Percentiles rank a stretch among this genome's conserved stretches.
Conservation (phyloP, 2,797 vertebrate species). For the Tragelaphus eurycerus region DNA sequence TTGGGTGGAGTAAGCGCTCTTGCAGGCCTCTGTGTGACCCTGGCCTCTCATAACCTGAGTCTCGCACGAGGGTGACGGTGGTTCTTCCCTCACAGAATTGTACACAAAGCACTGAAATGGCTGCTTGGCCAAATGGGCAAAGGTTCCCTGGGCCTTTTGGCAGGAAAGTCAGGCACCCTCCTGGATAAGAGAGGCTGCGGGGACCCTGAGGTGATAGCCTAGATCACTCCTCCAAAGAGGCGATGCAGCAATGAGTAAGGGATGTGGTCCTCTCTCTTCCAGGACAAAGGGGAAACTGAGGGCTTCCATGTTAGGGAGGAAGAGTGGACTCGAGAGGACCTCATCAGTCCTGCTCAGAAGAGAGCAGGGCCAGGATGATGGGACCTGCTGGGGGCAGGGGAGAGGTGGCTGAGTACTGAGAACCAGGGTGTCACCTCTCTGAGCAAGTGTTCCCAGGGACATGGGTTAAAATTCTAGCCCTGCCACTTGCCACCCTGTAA, state of each 20-base stretch:
- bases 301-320: too few species aligned
- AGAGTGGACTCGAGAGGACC: background rate
- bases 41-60: background rate
- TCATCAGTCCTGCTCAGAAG: background rate
- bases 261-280: fast-evolving
- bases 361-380: background rate
- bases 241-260: fast-evolving
- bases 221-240: fast-evolving
- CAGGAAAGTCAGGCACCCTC: background rate
- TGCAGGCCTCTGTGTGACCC: background rate
- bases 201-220: fast-evolving
- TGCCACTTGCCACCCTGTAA: background rate
- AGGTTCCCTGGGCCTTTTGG: background rate
- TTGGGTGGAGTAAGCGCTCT: background rate
- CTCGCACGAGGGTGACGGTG: background rate
- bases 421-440: background rate
- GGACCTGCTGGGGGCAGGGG: background rate
- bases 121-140: background rate
- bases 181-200: background rate
- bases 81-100: background rate
- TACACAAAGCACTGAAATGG: too few species aligned
- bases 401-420: background rate
- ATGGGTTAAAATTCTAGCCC: background rate
- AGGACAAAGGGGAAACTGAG: background rate
- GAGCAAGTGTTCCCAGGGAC: fast-evolving